Conservation (phyloP, 2,113 vertebrate species). For the Psilopsiagon aurifrons region DNA sequence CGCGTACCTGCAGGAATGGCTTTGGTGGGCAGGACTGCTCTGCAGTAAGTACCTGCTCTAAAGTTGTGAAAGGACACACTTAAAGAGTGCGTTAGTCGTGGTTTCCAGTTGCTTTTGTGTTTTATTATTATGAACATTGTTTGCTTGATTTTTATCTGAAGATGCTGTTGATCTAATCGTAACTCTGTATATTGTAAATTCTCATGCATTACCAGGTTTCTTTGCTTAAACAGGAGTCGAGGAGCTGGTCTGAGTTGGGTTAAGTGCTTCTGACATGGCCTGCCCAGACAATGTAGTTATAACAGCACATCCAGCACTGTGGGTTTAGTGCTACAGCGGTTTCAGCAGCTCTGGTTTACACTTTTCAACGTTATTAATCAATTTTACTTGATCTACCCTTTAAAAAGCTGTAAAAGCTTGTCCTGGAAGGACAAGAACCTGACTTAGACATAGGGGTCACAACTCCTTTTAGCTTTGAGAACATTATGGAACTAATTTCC, state of each 20-base stretch:
- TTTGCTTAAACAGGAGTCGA: background rate
- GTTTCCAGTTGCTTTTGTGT: background rate
- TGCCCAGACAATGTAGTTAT: background rate
- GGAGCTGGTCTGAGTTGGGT: background rate
- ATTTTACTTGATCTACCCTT: background rate
- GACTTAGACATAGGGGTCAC: background rate
- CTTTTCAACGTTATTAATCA: background rate
- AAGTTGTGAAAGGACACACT: rapidly evolving
- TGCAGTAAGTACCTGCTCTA: slow-evolving; percentile 80
- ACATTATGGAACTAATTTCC: background rate
- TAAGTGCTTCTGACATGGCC: background rate
- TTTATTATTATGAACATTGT: background rate
- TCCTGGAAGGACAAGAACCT: background rate
- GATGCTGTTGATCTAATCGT: background rate
- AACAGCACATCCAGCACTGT: rapidly evolving
- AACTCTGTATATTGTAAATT: background rate
- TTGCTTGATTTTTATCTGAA: background rate
- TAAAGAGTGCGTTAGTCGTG: background rate
- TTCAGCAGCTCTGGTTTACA: background rate
- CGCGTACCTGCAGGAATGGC: slow-evolving; percentile 84
- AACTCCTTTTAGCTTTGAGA: background rate
- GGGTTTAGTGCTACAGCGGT: background rate
- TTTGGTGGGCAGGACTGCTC: slow-evolving; percentile 88
- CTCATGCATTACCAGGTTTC: background rate
- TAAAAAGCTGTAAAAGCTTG: background rate